Base-by-base conservation (phyloP, 2,888 invertebrate species). In the Mimachlamys varia region DNA sequence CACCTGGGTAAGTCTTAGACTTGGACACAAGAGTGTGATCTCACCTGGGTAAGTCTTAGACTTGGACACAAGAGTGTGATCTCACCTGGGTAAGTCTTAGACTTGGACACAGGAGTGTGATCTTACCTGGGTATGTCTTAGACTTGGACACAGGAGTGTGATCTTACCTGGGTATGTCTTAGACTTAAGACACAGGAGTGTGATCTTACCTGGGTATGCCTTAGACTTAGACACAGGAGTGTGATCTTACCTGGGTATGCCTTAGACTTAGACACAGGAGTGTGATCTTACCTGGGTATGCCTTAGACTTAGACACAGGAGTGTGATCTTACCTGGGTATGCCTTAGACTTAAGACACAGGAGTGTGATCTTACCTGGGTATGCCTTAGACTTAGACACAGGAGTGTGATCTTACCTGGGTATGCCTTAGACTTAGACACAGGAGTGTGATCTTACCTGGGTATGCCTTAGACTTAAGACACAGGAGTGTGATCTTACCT, bases 221-320 rank as follows among this genome's bases (percentile, higher is more conserved):
- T n/a, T n/a, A n/a, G n/a, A n/a, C n/a, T n/a, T n/a, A n/a, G n/a
- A n/a, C n/a, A n/a, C n/a, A n/a, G n/a, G n/a, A n/a, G n/a, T n/a
- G n/a, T n/a, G n/a, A n/a, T n/a, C n/a, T n/a, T n/a, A n/a, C n/a
- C n/a, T 33, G 76, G 76, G 27, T 27, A 76, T 33, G 76, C 76
- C 17, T 76, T 76, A 76, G 76, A 76, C 76, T 33, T 33, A 33
- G 33, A 76, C 33, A 33, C 76, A 33, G 76, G 12, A 22, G 87
- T 33, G 37, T 15, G 44, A 88, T 27, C 58, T 87, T 90, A 95
- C 95, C 95, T 91, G 95, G 95, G 53, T 95, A 94, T 44, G 95
- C 94, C 50, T 94, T 94, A 33, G 93, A 91, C 49, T 94, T 93
- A 27, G 91, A 91, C 89, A 93, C 93, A 76, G 90, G 89, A n/a